Percentiles rank a stretch among this genome's conserved stretches.
These are phyloP conservation scores for Xiphydria camelus DNA, from an alignment of 2,888 invertebrate species.

Conservation along the genomic window DNA sequence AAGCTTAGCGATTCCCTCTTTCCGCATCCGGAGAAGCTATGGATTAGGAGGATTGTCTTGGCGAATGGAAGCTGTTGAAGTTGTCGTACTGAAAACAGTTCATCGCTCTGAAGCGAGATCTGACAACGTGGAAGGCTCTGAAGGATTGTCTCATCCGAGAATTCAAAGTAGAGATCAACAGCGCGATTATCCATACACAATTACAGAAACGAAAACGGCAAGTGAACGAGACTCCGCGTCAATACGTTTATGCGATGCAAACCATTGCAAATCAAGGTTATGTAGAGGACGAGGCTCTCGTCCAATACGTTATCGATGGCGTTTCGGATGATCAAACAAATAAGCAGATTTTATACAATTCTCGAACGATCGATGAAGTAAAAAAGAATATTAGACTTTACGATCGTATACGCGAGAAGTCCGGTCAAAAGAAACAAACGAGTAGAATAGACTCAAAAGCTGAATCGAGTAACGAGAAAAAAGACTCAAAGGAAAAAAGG, in stretches of 20 bases:
- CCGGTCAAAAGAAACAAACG: neutral
- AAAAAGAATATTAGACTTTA: neutral
- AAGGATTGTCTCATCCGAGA: neutral
- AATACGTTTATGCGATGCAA: slow-evolving; percentile 6
- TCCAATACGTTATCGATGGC: too few relatives aligned
- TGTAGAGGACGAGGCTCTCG: too few relatives aligned
- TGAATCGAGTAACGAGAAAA: neutral
- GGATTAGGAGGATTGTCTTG: too few relatives aligned
- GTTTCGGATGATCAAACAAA: neutral
- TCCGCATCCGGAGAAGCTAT: too few relatives aligned
- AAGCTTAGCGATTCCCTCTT: too few relatives aligned
- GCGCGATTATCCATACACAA: too few relatives aligned
- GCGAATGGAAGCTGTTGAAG: too few relatives aligned
- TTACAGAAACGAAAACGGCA: slow-evolving; percentile 1
- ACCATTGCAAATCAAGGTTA: slow-evolving; percentile 5
- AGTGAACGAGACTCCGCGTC: slow-evolving; percentile 1
- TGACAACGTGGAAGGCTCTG: slow-evolving; percentile 7
- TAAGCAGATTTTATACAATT: neutral
- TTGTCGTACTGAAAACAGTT: too few relatives aligned
- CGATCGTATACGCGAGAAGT: neutral
- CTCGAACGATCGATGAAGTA: neutral
- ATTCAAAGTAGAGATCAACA: too few relatives aligned
- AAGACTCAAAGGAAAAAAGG: neutral
- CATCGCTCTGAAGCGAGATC: neutral
- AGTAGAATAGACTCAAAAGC: too few relatives aligned